These are phyloP conservation scores for Hyposoter dolosus DNA, from an alignment of 2,888 invertebrate species.

Conservation along the genomic window DNA sequence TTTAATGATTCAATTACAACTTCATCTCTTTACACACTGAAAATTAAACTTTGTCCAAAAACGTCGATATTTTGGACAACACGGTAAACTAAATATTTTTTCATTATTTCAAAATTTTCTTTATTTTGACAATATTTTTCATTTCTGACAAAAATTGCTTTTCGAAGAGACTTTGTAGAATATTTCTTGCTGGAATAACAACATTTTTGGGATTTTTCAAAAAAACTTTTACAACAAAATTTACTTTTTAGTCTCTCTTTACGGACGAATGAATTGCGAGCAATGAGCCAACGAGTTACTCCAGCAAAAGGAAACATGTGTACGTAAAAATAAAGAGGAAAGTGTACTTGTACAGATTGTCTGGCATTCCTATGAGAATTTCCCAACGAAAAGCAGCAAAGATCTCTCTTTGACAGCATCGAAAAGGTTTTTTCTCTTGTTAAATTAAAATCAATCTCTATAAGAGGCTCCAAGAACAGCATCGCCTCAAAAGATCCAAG, in stretches of 20 bases:
- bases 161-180: no score
- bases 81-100: no score
- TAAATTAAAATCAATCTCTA: background rate
- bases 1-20: background rate
- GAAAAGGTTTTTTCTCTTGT: background rate
- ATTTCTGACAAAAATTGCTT: no score
- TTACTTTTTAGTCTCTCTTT: no score
- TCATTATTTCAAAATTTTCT: no score
- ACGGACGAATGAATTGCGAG: background rate
- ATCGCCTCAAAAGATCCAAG: background rate
- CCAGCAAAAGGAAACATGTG: background rate
- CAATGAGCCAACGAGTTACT: background rate
- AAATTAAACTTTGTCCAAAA: no score
- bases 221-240: no score
- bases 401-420: constrained; percentile 1
- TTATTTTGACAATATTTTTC: no score
- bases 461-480: constrained; percentile 5
- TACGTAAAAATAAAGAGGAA: background rate
- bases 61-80: no score
- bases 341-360: background rate
- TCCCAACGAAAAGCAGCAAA: background rate
- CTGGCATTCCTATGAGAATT: background rate
- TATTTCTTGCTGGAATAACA: no score
- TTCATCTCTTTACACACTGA: background rate
- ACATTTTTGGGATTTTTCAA: no score